Evolutionary conservation across 2,113 vertebrate species (phyloP), one percentile per base, ranked within the genome.

Genomic region (Podarcis raffonei): DNA sequence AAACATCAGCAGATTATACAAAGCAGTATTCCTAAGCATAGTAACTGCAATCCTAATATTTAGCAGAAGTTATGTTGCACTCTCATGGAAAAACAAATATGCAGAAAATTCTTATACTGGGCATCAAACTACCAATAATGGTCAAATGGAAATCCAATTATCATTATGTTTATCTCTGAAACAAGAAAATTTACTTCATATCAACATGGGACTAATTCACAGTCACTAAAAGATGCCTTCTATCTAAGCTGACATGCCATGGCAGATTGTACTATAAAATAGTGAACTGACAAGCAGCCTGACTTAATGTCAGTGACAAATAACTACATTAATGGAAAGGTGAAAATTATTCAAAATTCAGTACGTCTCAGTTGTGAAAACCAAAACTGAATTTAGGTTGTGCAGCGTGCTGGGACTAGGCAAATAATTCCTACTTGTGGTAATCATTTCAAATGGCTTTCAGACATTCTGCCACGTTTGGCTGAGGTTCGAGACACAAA

Each of bases 281-380:
- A 59, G 48, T 94, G 91, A 95, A 95, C 83, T 94, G 91, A 95
- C 93, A 96, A 93, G 92, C 93, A 95, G 91, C 89, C 92, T 94
- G 94, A 94, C 89, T 94, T 94, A 92, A 95, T 93, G 94, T 90
- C 94, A 93, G 76, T 95, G 94, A 95, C 92, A 94, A 96, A 94
- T 76, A n/a, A 68, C 92, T 93, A 94, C 94, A 92, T 95, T 96
- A 96, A 96, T 95, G 94, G 95, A 96, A 95, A 94, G 93, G 93
- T 90, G 93, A 93, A 95, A 96, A 92, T 94, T 57, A 95, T 95
- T 95, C 94, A 95, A 94, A 92, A 92, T 91, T 91, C 94, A 94
- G 89, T 94, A 90, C 91, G 92, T 69, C 88, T 92, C 39, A 92
- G 93, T 91, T 93, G 94, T 30, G 25, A 88, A 86, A 94, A 91